Conservation (phyloP, 2,888 invertebrate species). For the Zele albiditarsus region DNA sequence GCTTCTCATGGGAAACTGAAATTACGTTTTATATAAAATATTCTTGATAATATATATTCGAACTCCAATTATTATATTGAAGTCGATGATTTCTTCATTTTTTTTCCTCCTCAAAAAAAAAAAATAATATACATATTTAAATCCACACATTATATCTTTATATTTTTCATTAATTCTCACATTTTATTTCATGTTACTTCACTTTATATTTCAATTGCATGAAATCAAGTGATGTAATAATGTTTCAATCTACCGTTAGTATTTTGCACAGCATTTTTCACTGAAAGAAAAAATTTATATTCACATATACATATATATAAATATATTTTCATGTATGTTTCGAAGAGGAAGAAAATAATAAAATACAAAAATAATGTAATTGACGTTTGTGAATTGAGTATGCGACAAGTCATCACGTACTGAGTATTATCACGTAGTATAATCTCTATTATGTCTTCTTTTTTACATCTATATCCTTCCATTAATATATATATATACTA, state of each 20-base stretch:
- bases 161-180: too few relatives aligned
- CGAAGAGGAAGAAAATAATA: slow-evolving; percentile 18
- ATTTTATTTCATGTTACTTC: background rate
- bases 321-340: too few relatives aligned
- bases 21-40: background rate
- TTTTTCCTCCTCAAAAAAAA: too few relatives aligned
- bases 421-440: background rate
- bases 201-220: background rate
- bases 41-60: too few relatives aligned
- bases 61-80: too few relatives aligned
- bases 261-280: slow-evolving; percentile 27
- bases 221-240: slow-evolving; percentile 13
- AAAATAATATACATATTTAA: too few relatives aligned
- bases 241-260: background rate
- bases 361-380: background rate
- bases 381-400: slow-evolving; percentile 32
- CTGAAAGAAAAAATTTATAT: slow-evolving; percentile 22
- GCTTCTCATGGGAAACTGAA: background rate
- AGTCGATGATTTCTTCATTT: too few relatives aligned
- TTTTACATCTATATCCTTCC: background rate
- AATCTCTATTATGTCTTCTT: slow-evolving; percentile 2
- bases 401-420: slow-evolving; percentile 33
- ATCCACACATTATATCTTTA: too few relatives aligned
- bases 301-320: background rate
- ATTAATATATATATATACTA: background rate